Base-by-base conservation (phyloP, 2,797 vertebrate species). In the Acanthis flammea region DNA sequence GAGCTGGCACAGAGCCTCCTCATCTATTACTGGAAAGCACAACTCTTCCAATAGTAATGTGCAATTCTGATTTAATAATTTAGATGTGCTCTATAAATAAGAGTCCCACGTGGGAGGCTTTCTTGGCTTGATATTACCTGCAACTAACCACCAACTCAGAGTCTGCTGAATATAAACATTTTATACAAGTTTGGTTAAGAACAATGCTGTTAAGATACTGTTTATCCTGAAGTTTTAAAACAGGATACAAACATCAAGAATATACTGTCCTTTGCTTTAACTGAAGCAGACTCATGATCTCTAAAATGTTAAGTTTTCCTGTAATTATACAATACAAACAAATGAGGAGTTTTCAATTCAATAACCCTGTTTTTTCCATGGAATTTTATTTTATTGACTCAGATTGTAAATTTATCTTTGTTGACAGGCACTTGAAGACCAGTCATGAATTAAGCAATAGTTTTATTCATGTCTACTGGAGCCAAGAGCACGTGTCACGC, bases 41-140 rank as follows among this genome's bases (percentile, higher is more conserved):
- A 72, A 67, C 33, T 11, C 61, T 83, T 31, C 35, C 81, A 81
- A 22, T 33, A 90, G 57, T 15, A 51, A 73, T 2, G 7, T 35
- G 24, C 55, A 83, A 47, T 65, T 79, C 60, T 33, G 47, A 88
- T 76, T 95, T 84, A 91, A 95, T 92, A 94, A 94, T 86, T 92
- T 44, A 88, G 76, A 28, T 4, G 12, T 35, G 45, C 33, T 68
- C 12, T 9, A 22, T 80, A 78, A 93, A 31, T 74, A 92, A 45
- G 41, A 77, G 54, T 48, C 37, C 16, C 48, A 76, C 0, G 0
- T 27, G 72, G 27, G 70, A 74, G 55, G 31, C 47, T 37, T 76
- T 86, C 58, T 72, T 85, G 51, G 79, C 42, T 68, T 66, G 85
- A 30, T 30, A 41, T 25, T 23, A 57, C 35, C 39, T 47, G 25